phyloP scores from a whole-genome alignment of 2,888 invertebrate species.

The Caenorhabditis sp. region DNA sequence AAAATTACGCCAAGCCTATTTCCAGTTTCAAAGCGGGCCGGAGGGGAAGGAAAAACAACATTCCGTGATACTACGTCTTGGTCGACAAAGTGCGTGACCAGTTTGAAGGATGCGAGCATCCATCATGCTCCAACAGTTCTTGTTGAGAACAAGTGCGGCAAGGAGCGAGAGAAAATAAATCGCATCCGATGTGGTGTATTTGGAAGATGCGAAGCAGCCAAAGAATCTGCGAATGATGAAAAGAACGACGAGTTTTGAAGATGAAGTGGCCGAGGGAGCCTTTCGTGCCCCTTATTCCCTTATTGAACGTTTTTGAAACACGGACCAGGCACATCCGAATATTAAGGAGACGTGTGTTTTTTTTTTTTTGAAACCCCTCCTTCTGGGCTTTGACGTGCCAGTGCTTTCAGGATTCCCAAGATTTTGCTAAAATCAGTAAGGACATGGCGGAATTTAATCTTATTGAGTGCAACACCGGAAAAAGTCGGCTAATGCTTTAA shows the following conservation, averaged over 20 bases:
- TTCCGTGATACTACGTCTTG: conserved; percentile 12
- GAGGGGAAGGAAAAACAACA: conserved; percentile 1
- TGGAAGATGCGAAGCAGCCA: conserved; percentile 22
- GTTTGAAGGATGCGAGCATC: conserved; percentile 18
- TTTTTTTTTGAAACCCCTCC: neutral
- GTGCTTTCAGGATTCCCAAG: too few species aligned
- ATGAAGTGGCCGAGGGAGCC: conserved; percentile 37
- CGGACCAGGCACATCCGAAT: neutral
- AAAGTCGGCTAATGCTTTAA: conserved; percentile 48
- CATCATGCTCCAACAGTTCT: conserved; percentile 38
- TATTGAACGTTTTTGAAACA: conserved; percentile 2
- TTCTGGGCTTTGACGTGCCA: too few species aligned
- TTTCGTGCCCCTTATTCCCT: conserved; percentile 15
- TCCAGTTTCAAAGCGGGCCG: neutral
- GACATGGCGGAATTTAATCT: conserved; percentile 48
- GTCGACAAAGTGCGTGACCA: conserved; percentile 46
- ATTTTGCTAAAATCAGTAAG: too few species aligned
- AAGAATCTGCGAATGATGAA: conserved; percentile 27
- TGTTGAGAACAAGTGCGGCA: conserved; percentile 28
- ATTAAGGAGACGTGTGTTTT: too few species aligned
- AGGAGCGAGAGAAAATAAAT: conserved; percentile 14
- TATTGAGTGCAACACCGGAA: conserved; percentile 54
- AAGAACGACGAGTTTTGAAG: conserved; percentile 52
- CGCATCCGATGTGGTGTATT: conserved; percentile 16
- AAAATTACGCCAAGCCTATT: too few species aligned